Evolutionary conservation across 2,113 vertebrate species (phyloP), one percentile per base, ranked within the genome.

Genomic region (Xyliphius kryptos): DNA sequence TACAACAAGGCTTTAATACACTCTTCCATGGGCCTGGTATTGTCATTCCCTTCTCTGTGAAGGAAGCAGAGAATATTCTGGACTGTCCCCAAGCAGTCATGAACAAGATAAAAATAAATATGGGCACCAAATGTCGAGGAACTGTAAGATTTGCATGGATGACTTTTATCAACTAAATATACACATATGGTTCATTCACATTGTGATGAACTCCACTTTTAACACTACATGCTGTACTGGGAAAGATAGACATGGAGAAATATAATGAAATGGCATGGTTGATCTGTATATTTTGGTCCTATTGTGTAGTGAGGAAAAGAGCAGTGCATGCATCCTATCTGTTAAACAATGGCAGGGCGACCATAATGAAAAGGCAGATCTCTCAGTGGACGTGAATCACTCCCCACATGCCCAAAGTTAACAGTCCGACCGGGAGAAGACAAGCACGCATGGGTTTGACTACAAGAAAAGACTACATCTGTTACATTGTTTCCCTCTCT

Each of bases 401-500:
- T 81, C 80, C 76, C 81, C 80, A 71, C 78, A 78, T 88, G 88
- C n/a, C 80, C 81, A 86, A 79, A 76, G 76, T 77, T 82, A 84
- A 84, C 79, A 81, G 80, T 81, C 78, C 71, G 75, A 77, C 41
- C 54, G 80, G 78, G 85, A 86, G 87, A 89, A 80, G 75, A 77
- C 72, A 82, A 84, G 86, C 85, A 87, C 72, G 43, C 70, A 58
- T 3, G 44, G 64, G 37, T n/a, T 12, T 9, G 56, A 40, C 63
- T 22, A 50, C 46, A 51, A 48, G 86, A 87, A 75, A 57, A 0
- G 26, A 51, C 83, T 82, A 87, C 90, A 91, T 90, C 89, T 90
- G 89, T 90, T n/a, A n/a, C n/a, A n/a, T n/a, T n/a, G n/a, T 91
- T 92, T 89, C 89, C 83, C 40, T n/a, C 64, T 38, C 43, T 36